These are phyloP conservation scores for Vombatus ursinus DNA, from an alignment of 2,113 vertebrate genomes.

Conservation along the genomic window DNA sequence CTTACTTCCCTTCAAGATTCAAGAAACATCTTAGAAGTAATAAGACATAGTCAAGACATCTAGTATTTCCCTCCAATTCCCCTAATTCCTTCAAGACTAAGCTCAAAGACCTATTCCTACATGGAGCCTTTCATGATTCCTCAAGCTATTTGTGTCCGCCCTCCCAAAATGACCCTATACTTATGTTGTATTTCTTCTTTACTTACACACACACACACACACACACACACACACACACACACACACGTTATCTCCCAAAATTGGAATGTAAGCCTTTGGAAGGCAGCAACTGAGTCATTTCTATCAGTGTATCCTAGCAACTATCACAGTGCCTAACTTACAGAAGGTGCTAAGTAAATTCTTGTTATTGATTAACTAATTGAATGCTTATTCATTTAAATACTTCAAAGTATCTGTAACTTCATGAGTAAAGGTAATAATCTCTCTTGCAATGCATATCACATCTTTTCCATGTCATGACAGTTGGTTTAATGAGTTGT, in stretches of 20 bases:
- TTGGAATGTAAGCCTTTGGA: background rate
- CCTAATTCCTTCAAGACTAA: background rate
- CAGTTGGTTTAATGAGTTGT: background rate
- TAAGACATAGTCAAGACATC: background rate
- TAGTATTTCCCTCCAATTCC: background rate
- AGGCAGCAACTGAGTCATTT: background rate
- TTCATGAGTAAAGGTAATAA: background rate
- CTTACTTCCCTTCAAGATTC: background rate
- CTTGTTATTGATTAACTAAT: background rate
- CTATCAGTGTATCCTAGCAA: background rate
- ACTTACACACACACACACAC: background rate
- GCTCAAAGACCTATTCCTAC: background rate
- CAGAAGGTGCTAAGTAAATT: background rate
- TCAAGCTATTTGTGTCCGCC: background rate
- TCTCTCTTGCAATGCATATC: background rate
- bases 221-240: too few relatives aligned
- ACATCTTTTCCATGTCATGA: background rate
- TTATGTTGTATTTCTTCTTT: background rate
- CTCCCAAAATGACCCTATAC: background rate
- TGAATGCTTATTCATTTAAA: background rate
- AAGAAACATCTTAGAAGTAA: background rate
- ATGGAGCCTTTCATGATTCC: background rate
- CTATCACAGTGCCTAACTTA: background rate
- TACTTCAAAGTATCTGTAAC: background rate
- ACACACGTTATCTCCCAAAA: background rate